Percentiles rank a stretch among this genome's conserved stretches.
These are phyloP conservation scores for Rhimphoctona megacephalus DNA, from an alignment of 2,888 invertebrate genomes.

Conservation along the genomic window DNA sequence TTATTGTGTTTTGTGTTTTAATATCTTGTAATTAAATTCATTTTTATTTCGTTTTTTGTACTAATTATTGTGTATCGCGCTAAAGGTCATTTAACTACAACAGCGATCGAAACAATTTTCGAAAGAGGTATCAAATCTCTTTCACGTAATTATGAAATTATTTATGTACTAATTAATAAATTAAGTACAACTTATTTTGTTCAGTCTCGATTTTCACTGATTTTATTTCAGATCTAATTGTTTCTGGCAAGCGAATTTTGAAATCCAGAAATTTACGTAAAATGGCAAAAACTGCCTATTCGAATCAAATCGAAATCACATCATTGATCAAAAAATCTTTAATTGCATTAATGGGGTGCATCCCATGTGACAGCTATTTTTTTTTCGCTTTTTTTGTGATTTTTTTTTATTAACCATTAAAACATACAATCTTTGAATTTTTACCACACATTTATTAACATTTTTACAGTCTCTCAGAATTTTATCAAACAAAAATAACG, in stretches of 20 bases:
- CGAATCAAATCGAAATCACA: neutral
- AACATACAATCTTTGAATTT: too few relatives aligned
- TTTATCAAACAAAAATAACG: too few relatives aligned
- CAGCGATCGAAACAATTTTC: neutral
- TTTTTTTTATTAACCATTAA: too few relatives aligned
- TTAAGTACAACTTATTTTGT: too few relatives aligned
- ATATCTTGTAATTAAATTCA: neutral
- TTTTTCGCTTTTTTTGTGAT: too few relatives aligned
- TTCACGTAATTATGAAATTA: neutral
- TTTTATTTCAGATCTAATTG: neutral
- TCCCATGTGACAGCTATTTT: too few relatives aligned
- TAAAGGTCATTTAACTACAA: neutral
- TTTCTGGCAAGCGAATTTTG: neutral
- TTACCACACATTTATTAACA: too few relatives aligned
- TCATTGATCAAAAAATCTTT: neutral
- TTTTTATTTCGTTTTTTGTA: neutral
- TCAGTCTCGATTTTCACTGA: neutral
- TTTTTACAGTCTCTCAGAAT: too few relatives aligned
- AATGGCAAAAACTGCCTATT: neutral
- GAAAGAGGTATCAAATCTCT: neutral
- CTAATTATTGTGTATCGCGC: neutral
- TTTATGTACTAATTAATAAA: too few relatives aligned
- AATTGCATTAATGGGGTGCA: too few relatives aligned
- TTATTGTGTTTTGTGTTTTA: slow-evolving; percentile 46
- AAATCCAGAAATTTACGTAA: neutral